Base-by-base conservation (phyloP, 1,140 invertebrate genomes). In the Caenorhabditis briggsae region DNA sequence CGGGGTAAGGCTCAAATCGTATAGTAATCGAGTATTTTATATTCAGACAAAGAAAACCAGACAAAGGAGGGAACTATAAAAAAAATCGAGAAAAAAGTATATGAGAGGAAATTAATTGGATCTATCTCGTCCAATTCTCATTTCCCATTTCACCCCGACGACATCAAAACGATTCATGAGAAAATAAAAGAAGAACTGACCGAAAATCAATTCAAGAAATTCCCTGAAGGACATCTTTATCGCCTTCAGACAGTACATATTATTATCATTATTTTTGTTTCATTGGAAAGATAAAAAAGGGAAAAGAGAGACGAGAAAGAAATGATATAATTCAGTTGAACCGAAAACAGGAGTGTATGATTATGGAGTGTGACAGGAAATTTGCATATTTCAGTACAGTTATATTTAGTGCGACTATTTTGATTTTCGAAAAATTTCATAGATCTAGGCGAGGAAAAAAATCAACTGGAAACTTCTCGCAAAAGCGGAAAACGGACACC, bases 51-150 rank as follows among this genome's bases (percentile, higher is more conserved):
- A 33, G n/a, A 33, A 33, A 33, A 53, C 16, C 50, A 53, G 16
- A 12, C 11, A 58, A 58, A 58, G n/a, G 7, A 58, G n/a, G 56
- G 9, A 1, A 53, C 12, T 12, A 78, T 3, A 53, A 18, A 11
- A 50, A 8, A 78, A 78, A 78, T 25, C 6, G 12, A 46, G 20
- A 7, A 41, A 33, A 25, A 58, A 58, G 1, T 33, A 53, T 53
- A n/a, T n/a, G 58, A 65, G 11, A n/a, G 64, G 70, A 78, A 78
- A 50, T 78, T 78, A 78, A 78, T 78, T 78, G 70, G 70, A 78
- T 78, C 59, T 64, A 64, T 70, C 64, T 70, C 70, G 33, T n/a
- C 70, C 70, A 78, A 70, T 70, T 70, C 18, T 41, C 5, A 53
- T 78, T n/a, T 11, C 9, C 53, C 46, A 46, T 18, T 5, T 70